These are phyloP conservation scores for Papilio machaon DNA, from an alignment of 1,140 invertebrate genomes.

Conservation along the genomic window DNA sequence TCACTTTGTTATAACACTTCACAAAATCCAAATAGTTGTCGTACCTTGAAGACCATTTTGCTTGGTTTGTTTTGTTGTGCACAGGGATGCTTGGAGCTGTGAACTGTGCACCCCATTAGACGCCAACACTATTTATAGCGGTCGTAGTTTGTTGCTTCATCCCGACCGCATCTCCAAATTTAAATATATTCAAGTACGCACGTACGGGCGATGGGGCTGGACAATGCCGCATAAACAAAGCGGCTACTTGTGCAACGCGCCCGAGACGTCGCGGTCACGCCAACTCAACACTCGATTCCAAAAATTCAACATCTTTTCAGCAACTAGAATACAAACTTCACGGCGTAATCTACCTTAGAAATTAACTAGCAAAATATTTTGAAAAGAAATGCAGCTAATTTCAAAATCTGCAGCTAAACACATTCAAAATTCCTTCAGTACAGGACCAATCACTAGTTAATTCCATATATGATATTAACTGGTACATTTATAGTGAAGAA, in stretches of 20 bases:
- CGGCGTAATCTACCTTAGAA: slow-evolving; percentile 41
- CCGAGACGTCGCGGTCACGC: slow-evolving; percentile 70
- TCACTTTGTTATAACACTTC: slow-evolving; percentile 62
- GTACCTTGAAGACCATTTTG: slow-evolving; percentile 78
- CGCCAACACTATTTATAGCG: slow-evolving; percentile 75
- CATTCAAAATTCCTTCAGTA: not conserved
- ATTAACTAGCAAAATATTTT: not conserved
- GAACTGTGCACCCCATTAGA: slow-evolving; percentile 72
- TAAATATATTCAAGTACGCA: slow-evolving; percentile 82
- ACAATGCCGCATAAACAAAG: slow-evolving; percentile 78
- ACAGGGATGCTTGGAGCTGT: slow-evolving; percentile 69
- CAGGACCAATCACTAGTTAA: not conserved
- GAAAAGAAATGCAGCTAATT: slow-evolving; percentile 16
- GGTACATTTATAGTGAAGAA: not conserved
- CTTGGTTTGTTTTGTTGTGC: slow-evolving; percentile 60
- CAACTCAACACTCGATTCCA: slow-evolving; percentile 63
- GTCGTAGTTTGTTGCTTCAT: slow-evolving; percentile 67
- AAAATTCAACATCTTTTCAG: slow-evolving; percentile 62
- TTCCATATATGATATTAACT: not conserved
- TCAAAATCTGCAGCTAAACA: not conserved
- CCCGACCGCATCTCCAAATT: slow-evolving; percentile 79
- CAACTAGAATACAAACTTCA: slow-evolving; percentile 52
- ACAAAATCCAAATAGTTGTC: slow-evolving; percentile 59
- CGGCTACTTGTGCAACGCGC: slow-evolving; percentile 72
- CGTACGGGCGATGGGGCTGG: slow-evolving; percentile 69